These are phyloP conservation scores for Emydura subglobosa DNA, from an alignment of 2,113 vertebrate genomes.

Conservation along the genomic window DNA sequence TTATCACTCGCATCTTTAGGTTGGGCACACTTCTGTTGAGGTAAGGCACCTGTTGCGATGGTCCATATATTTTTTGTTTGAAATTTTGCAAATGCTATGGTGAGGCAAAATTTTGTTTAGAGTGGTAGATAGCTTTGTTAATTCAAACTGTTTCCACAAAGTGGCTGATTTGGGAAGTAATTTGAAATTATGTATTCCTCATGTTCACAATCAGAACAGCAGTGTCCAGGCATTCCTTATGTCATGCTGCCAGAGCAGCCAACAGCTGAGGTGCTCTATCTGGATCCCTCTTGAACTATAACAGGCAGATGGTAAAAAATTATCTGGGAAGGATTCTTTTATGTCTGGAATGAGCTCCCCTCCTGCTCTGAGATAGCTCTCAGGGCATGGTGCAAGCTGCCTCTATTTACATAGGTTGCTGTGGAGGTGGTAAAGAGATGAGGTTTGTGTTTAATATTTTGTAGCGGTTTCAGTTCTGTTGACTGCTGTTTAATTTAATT, in stretches of 20 bases:
- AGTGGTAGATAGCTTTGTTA: not conserved
- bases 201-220: not conserved
- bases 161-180: not conserved
- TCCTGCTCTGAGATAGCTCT: not conserved
- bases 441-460: constrained; percentile 16
- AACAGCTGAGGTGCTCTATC: not conserved
- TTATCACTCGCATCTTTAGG: too few relatives aligned
- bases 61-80: too few relatives aligned
- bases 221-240: not conserved
- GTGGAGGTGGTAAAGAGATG: constrained; percentile 39
- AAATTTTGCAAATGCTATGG: too few relatives aligned
- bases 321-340: too few relatives aligned
- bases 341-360: accelerated
- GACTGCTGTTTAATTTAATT: constrained; percentile 6
- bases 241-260: not conserved
- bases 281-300: not conserved
- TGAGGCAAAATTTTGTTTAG: not conserved
- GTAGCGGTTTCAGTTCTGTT: constrained; percentile 1
- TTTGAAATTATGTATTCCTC: not conserved
- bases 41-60: too few relatives aligned
- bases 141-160: not conserved
- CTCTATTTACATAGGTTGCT: constrained; percentile 26
- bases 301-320: too few relatives aligned
- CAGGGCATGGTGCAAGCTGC: not conserved
- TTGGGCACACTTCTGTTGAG: too few relatives aligned